A percentile compares a stretch with the other conserved stretches of the same genome.
Conservation (phyloP, 2,113 vertebrate genomes). For the Perca schrenkii region DNA sequence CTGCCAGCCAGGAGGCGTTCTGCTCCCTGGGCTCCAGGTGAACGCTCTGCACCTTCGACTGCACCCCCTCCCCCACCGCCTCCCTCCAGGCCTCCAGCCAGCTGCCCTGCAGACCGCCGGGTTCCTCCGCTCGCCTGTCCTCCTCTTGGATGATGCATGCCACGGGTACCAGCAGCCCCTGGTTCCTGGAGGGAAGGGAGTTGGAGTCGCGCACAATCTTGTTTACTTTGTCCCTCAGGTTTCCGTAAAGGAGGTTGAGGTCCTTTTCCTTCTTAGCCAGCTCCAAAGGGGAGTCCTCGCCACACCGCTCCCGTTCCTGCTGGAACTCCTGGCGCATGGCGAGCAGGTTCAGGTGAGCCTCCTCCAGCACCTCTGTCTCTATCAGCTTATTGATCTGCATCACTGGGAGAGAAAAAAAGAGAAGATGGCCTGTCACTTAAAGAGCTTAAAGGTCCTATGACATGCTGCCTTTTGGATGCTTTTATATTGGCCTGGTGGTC, state of each 20-base stretch:
- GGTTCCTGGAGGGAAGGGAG: conserved; percentile 55
- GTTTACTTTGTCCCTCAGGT: conserved; percentile 70
- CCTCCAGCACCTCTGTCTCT: conserved; percentile 75
- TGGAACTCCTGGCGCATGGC: conserved; percentile 76
- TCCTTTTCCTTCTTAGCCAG: conserved; percentile 83
- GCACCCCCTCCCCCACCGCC: conserved; percentile 70
- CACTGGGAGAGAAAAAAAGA: conserved; percentile 57
- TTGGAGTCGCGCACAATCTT: conserved; percentile 77
- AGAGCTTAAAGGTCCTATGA: not conserved
- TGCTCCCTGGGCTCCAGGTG: conserved; percentile 69
- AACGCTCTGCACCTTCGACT: conserved; percentile 61
- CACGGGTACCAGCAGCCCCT: conserved; percentile 71
- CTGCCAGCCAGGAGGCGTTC: conserved; percentile 77
- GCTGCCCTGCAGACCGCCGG: conserved; percentile 43
- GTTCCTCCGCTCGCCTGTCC: conserved; percentile 65
- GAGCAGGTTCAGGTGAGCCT: conserved; percentile 83
- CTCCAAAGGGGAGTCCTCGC: conserved; percentile 54
- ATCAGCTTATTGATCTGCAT: conserved; percentile 86
- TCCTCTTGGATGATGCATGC: conserved; percentile 82
- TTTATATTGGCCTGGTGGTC: too few relatives aligned
- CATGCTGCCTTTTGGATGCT: too few relatives aligned
- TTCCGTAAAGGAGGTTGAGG: conserved; percentile 75
- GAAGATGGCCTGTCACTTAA: not conserved
- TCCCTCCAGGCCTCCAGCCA: conserved; percentile 82
- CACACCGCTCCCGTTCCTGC: conserved; percentile 40